Evolutionary conservation across 1,140 invertebrate species (phyloP), one percentile per base, ranked within the genome.

Genomic region (Harlomillsia oculata): DNA sequence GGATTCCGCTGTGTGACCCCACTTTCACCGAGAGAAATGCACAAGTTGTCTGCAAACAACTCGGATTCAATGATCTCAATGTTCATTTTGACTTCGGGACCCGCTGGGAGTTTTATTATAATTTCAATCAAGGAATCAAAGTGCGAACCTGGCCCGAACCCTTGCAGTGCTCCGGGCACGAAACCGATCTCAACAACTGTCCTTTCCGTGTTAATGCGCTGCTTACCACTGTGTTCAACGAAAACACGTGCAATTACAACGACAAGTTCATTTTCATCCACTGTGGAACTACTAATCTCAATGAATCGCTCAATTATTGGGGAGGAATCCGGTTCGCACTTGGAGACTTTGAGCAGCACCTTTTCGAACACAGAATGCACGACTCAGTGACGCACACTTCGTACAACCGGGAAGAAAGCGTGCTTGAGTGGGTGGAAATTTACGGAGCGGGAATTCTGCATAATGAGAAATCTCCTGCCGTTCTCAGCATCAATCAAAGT

Each of bases 61-160:
- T 99, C n/a, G 91, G 92, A 16, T 84, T 85, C 65, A 86, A 93
- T 70, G 81, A 83, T 0, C 77, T 95, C 14, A 94, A 96, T 71
- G 83, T 89, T 1, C 90, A 83, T 69, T 83, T 93, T 56, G 80
- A 84, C 60, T 79, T 83, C 60, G 88, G 87, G 66, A 76, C 80
- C 20, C 73, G 89, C 59, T 82, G 87, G 45, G 88, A 94, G 67
- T 84, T 86, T 66, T 87, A 89, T 69, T 85, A 83, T 23, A 89
- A 87, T 66, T 87, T 85, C 0, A 89, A 87, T 66, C 87, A 85
- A 0, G 71, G 84, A 58, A 83, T 80, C 20, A 74, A 88, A 56
- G 85, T 97, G 67, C 89, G 89, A 80, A 89, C 86, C 0, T 99
- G 95, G 92, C 87, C 92, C 0, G 89, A 97, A 72, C 90, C 93